Base-by-base conservation (phyloP, 2,888 invertebrate species). In the Caenorhabditis auriculariae region DNA sequence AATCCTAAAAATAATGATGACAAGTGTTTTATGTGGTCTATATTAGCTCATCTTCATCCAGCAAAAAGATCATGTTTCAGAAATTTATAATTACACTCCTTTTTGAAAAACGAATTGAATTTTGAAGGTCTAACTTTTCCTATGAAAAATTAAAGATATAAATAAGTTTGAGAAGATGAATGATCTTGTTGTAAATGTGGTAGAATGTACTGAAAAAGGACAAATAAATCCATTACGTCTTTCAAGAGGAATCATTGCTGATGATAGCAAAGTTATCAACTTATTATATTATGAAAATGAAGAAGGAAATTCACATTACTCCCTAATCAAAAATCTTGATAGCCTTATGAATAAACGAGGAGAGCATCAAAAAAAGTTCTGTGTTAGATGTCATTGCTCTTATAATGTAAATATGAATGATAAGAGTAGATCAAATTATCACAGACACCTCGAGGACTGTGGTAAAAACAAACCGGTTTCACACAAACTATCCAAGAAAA, bases 101-200 rank as follows among this genome's bases (percentile, higher is more conserved):
- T 66, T 24, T 59, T n/a, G n/a, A n/a, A 45, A 27, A 49, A 66
- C 42, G 57, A 58, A 54, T 28, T 65, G 29, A 66, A 65, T 7
- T 65, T 65, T 60, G 43, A 53, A 27, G 54, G 50, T 37, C 24
- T 65, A 6, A 27, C 19, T 12, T 65, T 66, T 43, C 61, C 64
- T 15, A 12, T 62, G 26, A 56, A 55, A 56, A 66, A n/a, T n/a
- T n/a, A n/a, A n/a, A n/a, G n/a, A n/a, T n/a, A n/a, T n/a, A n/a
- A n/a, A n/a, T n/a, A n/a, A 64, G 39, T 54, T 64, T 59, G 65
- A 65, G 42, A 65, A 58, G 46, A 46, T 42, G 29, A 64, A 64
- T 49, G 51, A 64, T 43, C 45, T 64, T n/a, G 53, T 54, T 26
- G 29, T 64, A 9, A 57, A 64, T 47, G 63, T 64, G 19, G 48